phyloP scores from a whole-genome alignment of 2,888 invertebrate species.

The Limenitis camilla region DNA sequence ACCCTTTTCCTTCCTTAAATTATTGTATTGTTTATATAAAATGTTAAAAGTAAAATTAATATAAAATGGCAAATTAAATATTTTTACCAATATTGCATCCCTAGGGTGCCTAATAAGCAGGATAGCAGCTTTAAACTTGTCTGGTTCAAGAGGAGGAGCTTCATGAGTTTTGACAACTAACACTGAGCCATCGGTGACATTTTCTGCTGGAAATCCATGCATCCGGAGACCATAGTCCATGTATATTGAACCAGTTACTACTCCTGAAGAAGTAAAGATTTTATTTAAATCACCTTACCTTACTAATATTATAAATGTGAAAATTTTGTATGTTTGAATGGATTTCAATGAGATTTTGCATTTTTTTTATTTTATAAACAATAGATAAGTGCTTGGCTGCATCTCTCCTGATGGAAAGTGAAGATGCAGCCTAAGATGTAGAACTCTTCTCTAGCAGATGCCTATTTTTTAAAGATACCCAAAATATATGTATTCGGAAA shows the following conservation, averaged over 20 bases:
- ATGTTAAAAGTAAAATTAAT: not conserved
- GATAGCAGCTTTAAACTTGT: conserved; percentile 79
- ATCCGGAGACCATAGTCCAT: conserved; percentile 85
- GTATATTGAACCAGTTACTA: conserved; percentile 86
- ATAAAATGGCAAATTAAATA: not conserved
- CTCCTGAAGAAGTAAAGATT: conserved; percentile 61
- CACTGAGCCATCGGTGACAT: conserved; percentile 83
- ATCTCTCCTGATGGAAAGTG: too few species aligned
- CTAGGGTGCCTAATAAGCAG: conserved; percentile 82
- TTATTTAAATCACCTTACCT: not conserved
- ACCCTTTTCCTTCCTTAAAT: not conserved
- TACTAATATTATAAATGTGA: not conserved
- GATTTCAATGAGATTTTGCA: too few species aligned
- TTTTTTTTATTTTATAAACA: too few species aligned
- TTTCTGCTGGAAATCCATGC: conserved; percentile 87
- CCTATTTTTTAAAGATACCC: too few species aligned
- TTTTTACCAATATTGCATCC: conserved; percentile 76
- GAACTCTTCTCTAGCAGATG: too few species aligned
- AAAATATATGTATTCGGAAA: too few species aligned
- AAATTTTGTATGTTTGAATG: too few species aligned
- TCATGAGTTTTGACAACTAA: conserved; percentile 87
- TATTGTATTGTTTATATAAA: not conserved
- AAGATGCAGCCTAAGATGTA: too few species aligned
- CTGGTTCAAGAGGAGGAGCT: conserved; percentile 75
- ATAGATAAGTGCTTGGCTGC: too few species aligned